A percentile compares a stretch with the other conserved stretches of the same genome.
Conservation (phyloP, 2,888 invertebrate species). For the Tipula helvola region DNA sequence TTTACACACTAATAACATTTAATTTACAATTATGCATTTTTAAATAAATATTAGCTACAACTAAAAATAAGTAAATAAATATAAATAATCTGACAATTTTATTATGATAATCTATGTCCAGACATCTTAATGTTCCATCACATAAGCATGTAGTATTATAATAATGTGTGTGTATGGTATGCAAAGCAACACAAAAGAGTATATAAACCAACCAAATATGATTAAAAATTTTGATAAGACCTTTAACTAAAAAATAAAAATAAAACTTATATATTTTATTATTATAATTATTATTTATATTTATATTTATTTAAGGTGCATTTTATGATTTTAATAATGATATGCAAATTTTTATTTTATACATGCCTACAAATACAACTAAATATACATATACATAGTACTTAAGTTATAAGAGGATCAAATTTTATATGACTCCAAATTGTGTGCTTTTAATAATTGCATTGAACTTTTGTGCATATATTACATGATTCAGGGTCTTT, state of each 20-base stretch:
- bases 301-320: neutral
- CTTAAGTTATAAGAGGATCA: neutral
- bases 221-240: neutral
- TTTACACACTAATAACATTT: neutral
- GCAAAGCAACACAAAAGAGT: neutral
- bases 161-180: neutral
- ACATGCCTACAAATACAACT: too few relatives aligned
- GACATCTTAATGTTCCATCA: slow-evolving; percentile 4
- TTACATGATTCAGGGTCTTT: neutral
- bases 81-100: neutral
- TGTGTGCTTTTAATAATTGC: neutral
- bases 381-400: neutral
- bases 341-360: neutral
- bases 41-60: neutral
- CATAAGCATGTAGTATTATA: neutral
- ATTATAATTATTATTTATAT: neutral
- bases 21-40: neutral
- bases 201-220: neutral
- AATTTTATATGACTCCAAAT: neutral
- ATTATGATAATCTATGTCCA: neutral
- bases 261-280: neutral
- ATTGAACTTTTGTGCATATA: neutral
- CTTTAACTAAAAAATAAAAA: neutral
- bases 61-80: neutral
- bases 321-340: neutral